Conservation (phyloP, 2,888 invertebrate species). For the Baronia brevicornis region DNA sequence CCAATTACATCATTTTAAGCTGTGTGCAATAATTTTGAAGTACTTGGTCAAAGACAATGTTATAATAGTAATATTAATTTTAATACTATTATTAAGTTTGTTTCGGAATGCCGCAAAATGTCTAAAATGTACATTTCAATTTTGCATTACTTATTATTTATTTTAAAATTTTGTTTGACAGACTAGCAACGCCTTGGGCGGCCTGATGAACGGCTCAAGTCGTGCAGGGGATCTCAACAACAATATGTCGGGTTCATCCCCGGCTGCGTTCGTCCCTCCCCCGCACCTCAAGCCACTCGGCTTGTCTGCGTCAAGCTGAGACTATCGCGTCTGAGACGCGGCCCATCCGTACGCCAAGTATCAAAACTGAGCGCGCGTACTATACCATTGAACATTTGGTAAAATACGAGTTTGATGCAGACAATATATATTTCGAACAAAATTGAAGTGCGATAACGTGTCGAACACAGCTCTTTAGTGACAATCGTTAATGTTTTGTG, state of each 20-base stretch:
- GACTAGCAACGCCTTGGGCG: conserved; percentile 61
- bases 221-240: conserved; percentile 80
- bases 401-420: no score
- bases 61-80: background rate
- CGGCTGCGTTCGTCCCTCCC: conserved; percentile 61
- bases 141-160: conserved; percentile 2
- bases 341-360: conserved; percentile 66
- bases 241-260: conserved; percentile 78
- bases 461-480: no score
- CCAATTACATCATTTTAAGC: no score
- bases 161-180: conserved; percentile 41
- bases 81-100: background rate
- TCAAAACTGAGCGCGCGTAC: conserved; percentile 42
- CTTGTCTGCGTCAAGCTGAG: conserved; percentile 80
- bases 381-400: conserved; percentile 1
- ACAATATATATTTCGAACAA: no score
- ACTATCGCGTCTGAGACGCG: conserved; percentile 65
- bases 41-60: background rate
- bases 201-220: conserved; percentile 73
- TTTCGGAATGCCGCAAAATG: no score
- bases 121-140: no score
- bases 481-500: no score
- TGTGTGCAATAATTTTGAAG: no score
- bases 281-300: conserved; percentile 76
- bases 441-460: no score